Evolutionary conservation across 2,888 invertebrate genomes (phyloP), one percentile per base, ranked within the genome.

Genomic region (Leuctra nigra): DNA sequence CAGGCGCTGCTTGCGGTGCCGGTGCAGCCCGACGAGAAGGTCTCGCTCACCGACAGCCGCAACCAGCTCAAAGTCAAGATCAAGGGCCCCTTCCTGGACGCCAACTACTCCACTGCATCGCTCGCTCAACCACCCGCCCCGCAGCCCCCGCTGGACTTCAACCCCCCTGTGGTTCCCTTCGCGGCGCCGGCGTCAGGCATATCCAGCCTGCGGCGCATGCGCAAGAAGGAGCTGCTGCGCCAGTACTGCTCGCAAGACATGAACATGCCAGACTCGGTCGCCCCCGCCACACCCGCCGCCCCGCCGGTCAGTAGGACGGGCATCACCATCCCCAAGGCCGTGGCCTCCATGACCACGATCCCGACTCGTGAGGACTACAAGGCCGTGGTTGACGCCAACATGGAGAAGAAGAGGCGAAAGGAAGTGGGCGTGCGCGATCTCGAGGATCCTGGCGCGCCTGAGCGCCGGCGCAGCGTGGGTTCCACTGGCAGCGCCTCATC

Each of bases 41-140:
- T 86, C 1, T 85, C 87, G 1, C 73, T 89, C 1, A 83, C 84
- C 0, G 90, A 91, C 71, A 86, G 90, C 0, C 77, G 91, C 25
- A 91, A 91, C 71, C 91, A 91, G 68, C 74, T 93, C 3, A 92
- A 61, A 33, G 84, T 93, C 0, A 93, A 93, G 72, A 92, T 92
- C 61, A 92, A 93, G 70, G 92, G 91, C 2, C 92, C 92, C 0
- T 83, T 88, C 66, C 78, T 89, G 59, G 89, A 91, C 65, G 82
- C 77, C 0, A 89, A 86, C 68, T 87, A 77, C 59, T 72, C 85
- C 35, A 77, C 84, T 1, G 79, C 82, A 55, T 57, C 61, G 29
- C 29, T 57, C 9, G 77, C 80, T 0, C 75, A 77, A 0, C 74
- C 78, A 46, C 77, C 81, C 2, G 71, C 80, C n/a, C 79, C 76